Evolutionary conservation across 2,113 vertebrate genomes (phyloP).

Genomic region (Plectropomus leopardus): DNA sequence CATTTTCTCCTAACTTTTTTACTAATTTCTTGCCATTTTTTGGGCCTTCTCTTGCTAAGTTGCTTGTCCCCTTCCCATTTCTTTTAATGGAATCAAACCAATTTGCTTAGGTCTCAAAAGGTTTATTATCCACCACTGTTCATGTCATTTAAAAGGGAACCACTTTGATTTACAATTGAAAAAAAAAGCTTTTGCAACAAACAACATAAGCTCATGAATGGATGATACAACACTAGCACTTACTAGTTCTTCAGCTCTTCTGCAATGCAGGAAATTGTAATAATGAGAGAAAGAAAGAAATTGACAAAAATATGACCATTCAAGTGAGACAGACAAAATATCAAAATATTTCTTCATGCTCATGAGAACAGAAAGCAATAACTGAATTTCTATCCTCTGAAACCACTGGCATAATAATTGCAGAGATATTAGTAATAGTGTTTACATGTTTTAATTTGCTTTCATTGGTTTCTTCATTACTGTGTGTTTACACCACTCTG

Average conservation of each 20-base stretch:
- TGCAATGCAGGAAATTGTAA: neutral
- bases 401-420: neutral
- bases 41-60: no score
- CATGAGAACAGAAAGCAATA: neutral
- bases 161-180: neutral
- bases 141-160: conserved; percentile 14
- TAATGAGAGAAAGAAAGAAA: neutral
- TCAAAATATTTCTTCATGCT: no score
- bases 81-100: no score
- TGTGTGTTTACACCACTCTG: neutral
- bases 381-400: neutral
- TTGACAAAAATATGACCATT: neutral
- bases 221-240: neutral
- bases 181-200: neutral
- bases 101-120: no score
- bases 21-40: no score
- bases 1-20: no score
- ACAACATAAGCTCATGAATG: neutral
- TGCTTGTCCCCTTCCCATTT: no score
- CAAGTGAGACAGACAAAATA: neutral
- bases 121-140: neutral
- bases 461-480: neutral
- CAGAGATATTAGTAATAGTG: neutral
- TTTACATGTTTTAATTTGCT: conserved; percentile 1
- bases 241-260: neutral